A percentile compares a stretch with the other conserved stretches of the same genome.
phyloP scores from a whole-genome alignment of 2,113 vertebrate genomes.

The Lophotis ruficrista region DNA sequence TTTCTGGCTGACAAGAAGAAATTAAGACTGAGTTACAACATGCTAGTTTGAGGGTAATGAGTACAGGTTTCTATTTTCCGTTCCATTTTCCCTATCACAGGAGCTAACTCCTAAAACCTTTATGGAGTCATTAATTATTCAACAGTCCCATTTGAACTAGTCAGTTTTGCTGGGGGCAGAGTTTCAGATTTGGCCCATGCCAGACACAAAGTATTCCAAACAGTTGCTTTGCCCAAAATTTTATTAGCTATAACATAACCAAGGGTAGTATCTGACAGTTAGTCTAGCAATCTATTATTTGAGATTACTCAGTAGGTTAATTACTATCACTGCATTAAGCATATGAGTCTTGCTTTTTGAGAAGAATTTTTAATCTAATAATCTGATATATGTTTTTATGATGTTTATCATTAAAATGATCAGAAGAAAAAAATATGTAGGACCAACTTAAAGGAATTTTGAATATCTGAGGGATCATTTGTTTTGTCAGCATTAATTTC shows the following conservation, averaged over 20 bases:
- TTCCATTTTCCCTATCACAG: not conserved
- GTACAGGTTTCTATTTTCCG: not conserved
- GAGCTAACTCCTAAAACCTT: not conserved
- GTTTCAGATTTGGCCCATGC: not conserved
- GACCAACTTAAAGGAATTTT: not conserved
- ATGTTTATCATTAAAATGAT: not conserved
- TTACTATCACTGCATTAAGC: not conserved
- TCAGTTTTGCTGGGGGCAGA: not conserved
- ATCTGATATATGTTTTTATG: slow-evolving; percentile 13
- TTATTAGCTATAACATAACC: not conserved
- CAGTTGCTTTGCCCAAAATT: not conserved
- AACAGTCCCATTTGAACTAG: not conserved
- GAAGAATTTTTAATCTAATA: not conserved
- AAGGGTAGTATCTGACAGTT: not conserved
- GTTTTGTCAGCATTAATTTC: not conserved
- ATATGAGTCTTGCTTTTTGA: not conserved
- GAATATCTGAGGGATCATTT: not conserved
- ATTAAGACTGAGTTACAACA: not conserved
- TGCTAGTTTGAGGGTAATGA: not conserved
- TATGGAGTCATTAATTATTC: not conserved
- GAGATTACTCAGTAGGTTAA: not conserved
- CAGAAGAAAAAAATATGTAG: not conserved
- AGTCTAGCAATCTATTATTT: not conserved
- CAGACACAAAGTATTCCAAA: not conserved
- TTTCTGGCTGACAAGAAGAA: not conserved